Evolutionary conservation across 2,888 invertebrate genomes (phyloP).

Genomic region (Drosophila borborema): DNA sequence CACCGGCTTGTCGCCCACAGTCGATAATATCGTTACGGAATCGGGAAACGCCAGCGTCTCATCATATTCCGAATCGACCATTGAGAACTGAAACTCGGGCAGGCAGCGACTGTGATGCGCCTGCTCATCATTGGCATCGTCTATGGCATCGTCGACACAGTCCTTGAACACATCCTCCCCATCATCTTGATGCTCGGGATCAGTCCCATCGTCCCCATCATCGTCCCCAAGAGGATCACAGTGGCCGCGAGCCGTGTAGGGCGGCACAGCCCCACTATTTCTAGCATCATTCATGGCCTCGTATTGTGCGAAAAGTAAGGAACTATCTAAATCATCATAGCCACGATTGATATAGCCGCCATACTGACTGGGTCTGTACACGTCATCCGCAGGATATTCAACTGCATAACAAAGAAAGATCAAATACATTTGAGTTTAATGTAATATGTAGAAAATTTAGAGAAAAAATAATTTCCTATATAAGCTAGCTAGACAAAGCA

Average conservation of each 20-base stretch:
- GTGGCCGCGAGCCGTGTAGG: conserved; percentile 29
- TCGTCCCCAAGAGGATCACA: conserved; percentile 12
- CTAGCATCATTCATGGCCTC: conserved; percentile 66
- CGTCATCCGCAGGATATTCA: conserved; percentile 69
- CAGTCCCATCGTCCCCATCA: conserved; percentile 23
- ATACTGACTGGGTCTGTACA: conserved; percentile 57
- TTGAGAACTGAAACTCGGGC: conserved; percentile 86
- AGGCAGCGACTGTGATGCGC: conserved; percentile 83
- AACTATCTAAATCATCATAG: conserved; percentile 76
- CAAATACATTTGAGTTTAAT: background rate
- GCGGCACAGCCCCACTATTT: conserved; percentile 42
- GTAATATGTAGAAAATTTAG: background rate
- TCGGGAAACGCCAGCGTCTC: conserved; percentile 92
- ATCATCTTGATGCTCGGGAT: conserved; percentile 22
- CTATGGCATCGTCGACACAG: conserved; percentile 48
- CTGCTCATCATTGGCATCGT: conserved; percentile 39
- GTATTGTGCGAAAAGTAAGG: conserved; percentile 70
- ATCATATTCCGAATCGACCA: conserved; percentile 91
- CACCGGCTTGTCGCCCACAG: conserved; percentile 86
- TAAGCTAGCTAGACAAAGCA: background rate
- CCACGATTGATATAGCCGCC: conserved; percentile 72
- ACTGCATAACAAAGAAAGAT: conserved; percentile 51
- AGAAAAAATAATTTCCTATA: background rate
- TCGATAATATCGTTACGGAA: conserved; percentile 89
- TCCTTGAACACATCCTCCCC: conserved; percentile 52